These are phyloP conservation scores for Mobula hypostoma DNA, from an alignment of 2,113 vertebrate species.

Conservation along the genomic window DNA sequence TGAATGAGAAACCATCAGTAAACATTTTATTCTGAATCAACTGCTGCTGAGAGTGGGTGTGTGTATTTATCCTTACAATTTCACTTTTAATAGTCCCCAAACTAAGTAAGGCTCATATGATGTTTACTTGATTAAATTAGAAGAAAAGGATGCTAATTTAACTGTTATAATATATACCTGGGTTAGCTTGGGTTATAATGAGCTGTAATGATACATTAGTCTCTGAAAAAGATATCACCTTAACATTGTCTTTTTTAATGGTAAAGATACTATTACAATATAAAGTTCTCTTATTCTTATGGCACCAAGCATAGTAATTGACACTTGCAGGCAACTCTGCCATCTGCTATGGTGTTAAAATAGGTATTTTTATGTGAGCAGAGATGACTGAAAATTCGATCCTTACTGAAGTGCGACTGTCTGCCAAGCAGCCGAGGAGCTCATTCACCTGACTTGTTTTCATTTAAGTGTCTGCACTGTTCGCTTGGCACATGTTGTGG, in stretches of 20 bases:
- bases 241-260: not conserved
- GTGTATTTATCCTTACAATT: not conserved
- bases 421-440: slow-evolving; percentile 14
- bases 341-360: slow-evolving; percentile 25
- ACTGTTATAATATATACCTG: not conserved
- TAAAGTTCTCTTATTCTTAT: slow-evolving; percentile 1
- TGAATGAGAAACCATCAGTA: not conserved
- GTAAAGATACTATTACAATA: not conserved
- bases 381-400: not conserved
- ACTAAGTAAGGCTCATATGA: not conserved
- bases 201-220: slow-evolving; percentile 11
- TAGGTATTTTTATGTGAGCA: not conserved
- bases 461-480: not conserved
- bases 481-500: slow-evolving; percentile 9
- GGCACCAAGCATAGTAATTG: slow-evolving; percentile 13
- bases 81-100: not conserved
- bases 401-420: slow-evolving; percentile 20
- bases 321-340: slow-evolving; percentile 17
- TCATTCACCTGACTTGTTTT: slow-evolving; percentile 13
- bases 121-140: not conserved
- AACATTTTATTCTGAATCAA: not conserved
- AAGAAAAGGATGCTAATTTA: not conserved
- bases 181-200: not conserved
- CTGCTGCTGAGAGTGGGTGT: not conserved
- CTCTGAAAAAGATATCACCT: not conserved